Percentiles rank a stretch among this genome's conserved stretches.
phyloP scores from a whole-genome alignment of 2,113 vertebrate species.

The Pardalotus punctatus region DNA sequence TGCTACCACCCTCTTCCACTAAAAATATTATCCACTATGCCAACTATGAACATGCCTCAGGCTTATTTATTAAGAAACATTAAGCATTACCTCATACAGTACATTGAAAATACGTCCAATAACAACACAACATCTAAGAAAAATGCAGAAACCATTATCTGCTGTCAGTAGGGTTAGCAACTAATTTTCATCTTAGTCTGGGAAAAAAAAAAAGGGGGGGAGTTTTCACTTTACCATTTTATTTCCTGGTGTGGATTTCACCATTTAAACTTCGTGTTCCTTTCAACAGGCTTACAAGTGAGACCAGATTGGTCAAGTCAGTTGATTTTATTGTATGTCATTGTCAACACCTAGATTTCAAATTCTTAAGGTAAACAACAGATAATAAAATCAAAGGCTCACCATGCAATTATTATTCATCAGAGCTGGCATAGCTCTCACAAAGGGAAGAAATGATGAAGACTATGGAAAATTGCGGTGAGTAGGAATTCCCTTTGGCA shows the following conservation, averaged over 20 bases:
- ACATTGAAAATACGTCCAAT: constrained; percentile 24
- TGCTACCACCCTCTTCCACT: constrained; percentile 25
- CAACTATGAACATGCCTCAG: constrained; percentile 30
- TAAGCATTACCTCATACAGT: constrained; percentile 45
- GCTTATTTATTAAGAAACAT: constrained; percentile 55
- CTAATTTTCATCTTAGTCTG: constrained; percentile 1
- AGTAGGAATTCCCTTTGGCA: not conserved
- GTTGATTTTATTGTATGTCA: not conserved
- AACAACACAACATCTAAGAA: constrained; percentile 57
- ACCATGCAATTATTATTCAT: not conserved
- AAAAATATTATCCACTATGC: constrained; percentile 21
- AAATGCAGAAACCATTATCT: constrained; percentile 49
- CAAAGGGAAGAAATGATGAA: not conserved
- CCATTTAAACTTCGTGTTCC: constrained; percentile 1
- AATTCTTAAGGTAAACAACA: not conserved
- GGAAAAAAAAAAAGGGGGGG: not conserved
- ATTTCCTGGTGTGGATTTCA: constrained; percentile 20
- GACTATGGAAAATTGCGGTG: not conserved
- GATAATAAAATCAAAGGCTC: constrained; percentile 10
- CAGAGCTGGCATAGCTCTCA: not conserved
- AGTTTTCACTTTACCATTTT: not conserved
- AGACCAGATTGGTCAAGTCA: not conserved
- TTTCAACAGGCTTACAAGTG: constrained; percentile 17
- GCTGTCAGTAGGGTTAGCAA: constrained; percentile 51
- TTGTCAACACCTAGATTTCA: constrained; percentile 1